Evolutionary conservation across 2,797 vertebrate genomes (phyloP).

Genomic region (Esox lucius): DNA sequence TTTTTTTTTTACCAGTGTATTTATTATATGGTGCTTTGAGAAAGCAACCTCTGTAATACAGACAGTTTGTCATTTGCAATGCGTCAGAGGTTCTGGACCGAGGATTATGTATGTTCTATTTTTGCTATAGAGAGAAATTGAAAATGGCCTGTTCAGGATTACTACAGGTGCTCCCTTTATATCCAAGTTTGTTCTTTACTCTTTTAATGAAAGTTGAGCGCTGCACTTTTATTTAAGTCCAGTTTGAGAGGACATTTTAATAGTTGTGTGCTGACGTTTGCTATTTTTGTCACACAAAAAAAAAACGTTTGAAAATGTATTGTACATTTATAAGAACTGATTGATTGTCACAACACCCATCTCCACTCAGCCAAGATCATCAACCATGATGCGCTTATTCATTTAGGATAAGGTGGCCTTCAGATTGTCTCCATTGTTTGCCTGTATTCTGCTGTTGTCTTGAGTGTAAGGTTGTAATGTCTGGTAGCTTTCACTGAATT

Average conservation of each 20-base stretch:
- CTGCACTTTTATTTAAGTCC: constrained; percentile 23
- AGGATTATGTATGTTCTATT: constrained; percentile 45
- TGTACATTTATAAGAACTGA: constrained; percentile 11
- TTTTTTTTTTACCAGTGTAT: constrained; percentile 56
- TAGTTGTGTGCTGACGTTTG: constrained; percentile 19
- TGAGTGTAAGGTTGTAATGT: neutral
- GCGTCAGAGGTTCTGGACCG: constrained; percentile 17
- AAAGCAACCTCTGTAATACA: constrained; percentile 49
- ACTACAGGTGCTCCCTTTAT: constrained; percentile 42
- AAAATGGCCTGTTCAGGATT: constrained; percentile 37
- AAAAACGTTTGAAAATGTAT: neutral
- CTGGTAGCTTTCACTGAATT: neutral
- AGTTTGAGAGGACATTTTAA: constrained; percentile 20
- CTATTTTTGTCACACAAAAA: constrained; percentile 6
- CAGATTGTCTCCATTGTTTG: neutral
- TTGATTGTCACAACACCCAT: neutral
- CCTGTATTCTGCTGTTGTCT: constrained; percentile 1
- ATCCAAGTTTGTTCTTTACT: constrained; percentile 29
- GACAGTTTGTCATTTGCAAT: constrained; percentile 33
- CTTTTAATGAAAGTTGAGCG: constrained; percentile 12
- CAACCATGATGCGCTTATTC: constrained; percentile 12
- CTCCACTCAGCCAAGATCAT: neutral
- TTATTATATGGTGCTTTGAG: constrained; percentile 65
- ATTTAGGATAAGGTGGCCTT: constrained; percentile 9
- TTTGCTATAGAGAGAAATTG: constrained; percentile 52